Evolutionary conservation across 1,140 invertebrate genomes (phyloP).

Genomic region (Lordiphosa clarofinis): DNA sequence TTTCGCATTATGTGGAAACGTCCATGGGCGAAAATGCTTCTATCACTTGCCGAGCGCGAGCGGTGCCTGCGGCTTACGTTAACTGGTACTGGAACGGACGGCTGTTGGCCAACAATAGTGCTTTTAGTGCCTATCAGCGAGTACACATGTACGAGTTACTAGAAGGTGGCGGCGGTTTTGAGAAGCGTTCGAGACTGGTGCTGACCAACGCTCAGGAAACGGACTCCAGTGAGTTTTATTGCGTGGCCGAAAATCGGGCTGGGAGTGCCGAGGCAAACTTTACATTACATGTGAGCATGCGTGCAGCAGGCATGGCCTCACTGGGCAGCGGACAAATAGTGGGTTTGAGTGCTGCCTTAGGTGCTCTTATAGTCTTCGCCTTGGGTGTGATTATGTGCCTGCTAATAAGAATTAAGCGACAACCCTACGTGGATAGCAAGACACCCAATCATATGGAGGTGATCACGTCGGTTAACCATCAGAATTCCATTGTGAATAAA

Average conservation of each 20-base stretch:
- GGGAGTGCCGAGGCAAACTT: conserved; percentile 96
- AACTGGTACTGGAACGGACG: conserved; percentile 94
- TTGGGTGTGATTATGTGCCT: conserved; percentile 87
- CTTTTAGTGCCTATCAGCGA: conserved; percentile 89
- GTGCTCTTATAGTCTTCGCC: conserved; percentile 88
- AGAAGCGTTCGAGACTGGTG: conserved; percentile 89
- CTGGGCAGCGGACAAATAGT: conserved; percentile 91
- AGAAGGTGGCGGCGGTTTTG: conserved; percentile 79
- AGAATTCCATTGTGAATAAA: conserved; percentile 80
- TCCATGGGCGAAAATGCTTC: conserved; percentile 91
- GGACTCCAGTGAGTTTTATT: conserved; percentile 94
- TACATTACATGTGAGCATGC: conserved; percentile 89
- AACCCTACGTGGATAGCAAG: conserved; percentile 87
- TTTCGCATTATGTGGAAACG: conserved; percentile 88
- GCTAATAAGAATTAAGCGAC: conserved; percentile 85
- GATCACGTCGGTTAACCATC: conserved; percentile 83
- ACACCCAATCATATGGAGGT: conserved; percentile 86
- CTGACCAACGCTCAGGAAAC: conserved; percentile 92
- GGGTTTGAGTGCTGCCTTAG: conserved; percentile 89
- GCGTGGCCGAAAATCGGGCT: conserved; percentile 93
- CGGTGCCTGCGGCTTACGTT: conserved; percentile 89
- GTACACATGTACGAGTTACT: conserved; percentile 90
- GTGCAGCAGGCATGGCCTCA: conserved; percentile 88
- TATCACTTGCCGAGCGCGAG: conserved; percentile 88
- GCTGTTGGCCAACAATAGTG: conserved; percentile 88